Evolutionary conservation across 2,797 vertebrate species (phyloP).

Genomic region (Dendrocincla fuliginosa): DNA sequence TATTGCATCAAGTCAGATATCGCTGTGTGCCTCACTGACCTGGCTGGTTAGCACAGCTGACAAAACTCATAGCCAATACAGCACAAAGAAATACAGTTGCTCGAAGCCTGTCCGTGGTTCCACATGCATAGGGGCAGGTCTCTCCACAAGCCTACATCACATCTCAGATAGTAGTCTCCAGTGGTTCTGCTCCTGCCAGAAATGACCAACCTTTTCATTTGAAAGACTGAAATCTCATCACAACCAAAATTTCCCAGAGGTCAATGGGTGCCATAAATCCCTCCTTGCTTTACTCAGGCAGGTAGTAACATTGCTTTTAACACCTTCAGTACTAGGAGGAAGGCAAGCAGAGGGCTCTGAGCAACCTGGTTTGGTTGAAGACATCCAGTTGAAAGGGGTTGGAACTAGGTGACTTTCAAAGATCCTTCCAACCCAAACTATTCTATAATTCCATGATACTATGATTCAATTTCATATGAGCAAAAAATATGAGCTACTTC

Average conservation of each 20-base stretch:
- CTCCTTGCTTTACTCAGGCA: neutral
- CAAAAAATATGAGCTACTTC: neutral
- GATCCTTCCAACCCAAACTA: neutral
- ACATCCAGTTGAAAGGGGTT: fast-evolving
- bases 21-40: neutral
- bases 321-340: neutral
- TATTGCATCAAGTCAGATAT: neutral
- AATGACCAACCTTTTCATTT: neutral
- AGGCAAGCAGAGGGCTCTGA: neutral
- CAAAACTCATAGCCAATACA: fast-evolving
- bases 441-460: neutral
- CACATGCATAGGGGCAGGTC: neutral
- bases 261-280: neutral
- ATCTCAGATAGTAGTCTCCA: neutral
- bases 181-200: neutral
- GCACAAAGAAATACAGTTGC: neutral
- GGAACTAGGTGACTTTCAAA: neutral
- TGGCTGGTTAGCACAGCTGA: neutral
- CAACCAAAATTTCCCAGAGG: neutral
- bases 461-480: neutral
- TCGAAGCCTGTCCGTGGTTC: neutral
- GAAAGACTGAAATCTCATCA: neutral
- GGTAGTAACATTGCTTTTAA: neutral
- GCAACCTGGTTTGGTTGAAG: neutral
- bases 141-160: neutral